phyloP scores from a whole-genome alignment of 2,888 invertebrate genomes.

The Lacanobia wlatinum region DNA sequence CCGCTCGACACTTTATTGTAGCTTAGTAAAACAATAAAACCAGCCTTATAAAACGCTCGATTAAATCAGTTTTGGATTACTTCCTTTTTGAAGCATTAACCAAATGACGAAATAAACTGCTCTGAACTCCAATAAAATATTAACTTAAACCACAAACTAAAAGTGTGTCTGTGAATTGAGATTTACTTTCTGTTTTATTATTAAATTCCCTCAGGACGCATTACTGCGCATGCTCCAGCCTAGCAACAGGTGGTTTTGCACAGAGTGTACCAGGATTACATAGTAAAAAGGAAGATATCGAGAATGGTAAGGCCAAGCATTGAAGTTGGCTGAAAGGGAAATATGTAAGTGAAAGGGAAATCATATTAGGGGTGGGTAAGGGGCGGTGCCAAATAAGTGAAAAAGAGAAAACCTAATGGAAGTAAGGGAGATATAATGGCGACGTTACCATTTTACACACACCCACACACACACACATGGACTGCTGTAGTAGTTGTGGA shows the following conservation, averaged over 20 bases:
- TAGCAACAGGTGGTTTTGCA: constrained; percentile 44
- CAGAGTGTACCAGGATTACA: constrained; percentile 42
- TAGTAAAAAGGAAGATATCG: constrained; percentile 9
- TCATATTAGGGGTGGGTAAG: constrained; percentile 2
- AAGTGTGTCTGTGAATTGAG: not conserved
- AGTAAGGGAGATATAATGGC: too few relatives aligned
- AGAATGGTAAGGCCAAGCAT: not conserved
- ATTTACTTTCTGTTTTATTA: not conserved
- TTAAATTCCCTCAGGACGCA: not conserved
- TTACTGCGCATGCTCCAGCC: not conserved
- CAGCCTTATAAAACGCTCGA: too few relatives aligned
- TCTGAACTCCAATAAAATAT: too few relatives aligned
- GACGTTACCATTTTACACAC: too few relatives aligned
- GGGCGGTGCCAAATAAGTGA: constrained; percentile 4
- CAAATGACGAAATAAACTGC: too few relatives aligned
- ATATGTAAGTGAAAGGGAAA: constrained; percentile 20
- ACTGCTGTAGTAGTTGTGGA: too few relatives aligned
- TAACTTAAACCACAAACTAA: not conserved
- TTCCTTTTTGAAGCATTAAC: too few relatives aligned
- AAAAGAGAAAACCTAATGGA: not conserved
- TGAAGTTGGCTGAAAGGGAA: constrained; percentile 18
- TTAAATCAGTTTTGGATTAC: not conserved
- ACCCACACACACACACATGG: too few relatives aligned
- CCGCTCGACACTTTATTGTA: not conserved
- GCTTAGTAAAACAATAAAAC: not conserved